These are phyloP conservation scores for Cataglyphis albicans DNA, from an alignment of 2,888 invertebrate genomes.

Conservation along the genomic window DNA sequence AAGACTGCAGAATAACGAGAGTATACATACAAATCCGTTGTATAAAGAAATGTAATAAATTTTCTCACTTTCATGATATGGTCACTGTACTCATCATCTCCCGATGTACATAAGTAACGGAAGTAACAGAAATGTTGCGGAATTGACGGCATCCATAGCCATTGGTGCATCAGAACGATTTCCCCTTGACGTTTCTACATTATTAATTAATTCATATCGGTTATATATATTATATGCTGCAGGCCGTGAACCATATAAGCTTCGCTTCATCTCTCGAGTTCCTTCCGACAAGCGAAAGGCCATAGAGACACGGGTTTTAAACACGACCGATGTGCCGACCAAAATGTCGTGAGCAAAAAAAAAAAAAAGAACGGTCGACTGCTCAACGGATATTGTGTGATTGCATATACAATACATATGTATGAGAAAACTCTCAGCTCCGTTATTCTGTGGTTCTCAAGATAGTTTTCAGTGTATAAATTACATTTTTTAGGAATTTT, in stretches of 20 bases:
- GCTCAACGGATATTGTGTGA: constrained; percentile 63
- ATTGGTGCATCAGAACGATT: constrained; percentile 84
- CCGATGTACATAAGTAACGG: constrained; percentile 50
- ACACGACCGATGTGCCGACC: constrained; percentile 58
- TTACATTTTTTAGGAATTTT: constrained; percentile 64
- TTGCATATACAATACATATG: constrained; percentile 35
- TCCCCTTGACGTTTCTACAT: constrained; percentile 29
- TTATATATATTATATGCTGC: constrained; percentile 84
- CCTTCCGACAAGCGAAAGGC: constrained; percentile 81
- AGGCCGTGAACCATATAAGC: constrained; percentile 85
- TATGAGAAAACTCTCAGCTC: constrained; percentile 66
- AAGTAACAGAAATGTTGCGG: constrained; percentile 21
- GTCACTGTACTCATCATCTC: constrained; percentile 85
- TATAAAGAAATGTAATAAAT: constrained; percentile 51
- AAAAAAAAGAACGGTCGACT: constrained; percentile 46
- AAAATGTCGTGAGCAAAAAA: constrained; percentile 14
- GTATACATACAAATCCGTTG: constrained; percentile 63
- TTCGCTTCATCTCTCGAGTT: constrained; percentile 83
- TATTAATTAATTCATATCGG: constrained; percentile 77
- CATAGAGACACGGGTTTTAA: constrained; percentile 67
- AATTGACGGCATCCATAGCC: constrained; percentile 80
- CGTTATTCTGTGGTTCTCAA: constrained; percentile 85
- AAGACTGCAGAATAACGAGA: constrained; percentile 85
- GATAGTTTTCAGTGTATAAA: constrained; percentile 43
- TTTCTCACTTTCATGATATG: constrained; percentile 83